phyloP scores from a whole-genome alignment of 2,113 vertebrate species.

The Mesoclemmys tuberculata region DNA sequence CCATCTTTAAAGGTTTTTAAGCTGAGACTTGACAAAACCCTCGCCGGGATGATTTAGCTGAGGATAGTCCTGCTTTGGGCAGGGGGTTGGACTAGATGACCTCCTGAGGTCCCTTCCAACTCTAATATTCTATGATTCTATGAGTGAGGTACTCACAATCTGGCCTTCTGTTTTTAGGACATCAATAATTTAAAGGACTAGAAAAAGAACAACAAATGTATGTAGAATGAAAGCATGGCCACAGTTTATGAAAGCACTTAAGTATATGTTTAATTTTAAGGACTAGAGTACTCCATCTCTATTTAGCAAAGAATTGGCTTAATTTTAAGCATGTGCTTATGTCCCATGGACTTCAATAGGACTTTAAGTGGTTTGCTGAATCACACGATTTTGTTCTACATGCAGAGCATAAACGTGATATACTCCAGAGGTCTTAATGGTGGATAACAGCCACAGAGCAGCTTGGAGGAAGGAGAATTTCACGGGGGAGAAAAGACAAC shows the following conservation, averaged over 20 bases:
- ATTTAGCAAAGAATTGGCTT: neutral
- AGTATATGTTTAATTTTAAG: neutral
- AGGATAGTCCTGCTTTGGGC: too few relatives aligned
- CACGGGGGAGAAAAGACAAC: neutral
- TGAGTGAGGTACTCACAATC: neutral
- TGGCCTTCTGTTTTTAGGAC: neutral
- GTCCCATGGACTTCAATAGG: neutral
- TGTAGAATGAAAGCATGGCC: neutral
- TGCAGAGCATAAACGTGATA: neutral
- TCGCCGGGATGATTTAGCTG: too few relatives aligned
- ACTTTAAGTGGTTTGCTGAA: neutral
- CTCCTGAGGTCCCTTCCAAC: too few relatives aligned
- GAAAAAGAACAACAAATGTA: neutral
- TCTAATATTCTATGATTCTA: too few relatives aligned
- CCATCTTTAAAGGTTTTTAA: too few relatives aligned
- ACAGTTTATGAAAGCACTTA: neutral
- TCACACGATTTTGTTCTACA: neutral
- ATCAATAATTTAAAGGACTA: neutral
- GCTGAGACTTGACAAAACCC: too few relatives aligned
- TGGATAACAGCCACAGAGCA: neutral
- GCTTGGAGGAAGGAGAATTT: neutral
- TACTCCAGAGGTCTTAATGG: neutral
- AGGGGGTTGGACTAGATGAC: too few relatives aligned
- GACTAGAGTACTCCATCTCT: fast-evolving
- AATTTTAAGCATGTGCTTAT: neutral